These are phyloP conservation scores for Donacobius atricapilla DNA, from an alignment of 2,113 vertebrate genomes.

Conservation along the genomic window DNA sequence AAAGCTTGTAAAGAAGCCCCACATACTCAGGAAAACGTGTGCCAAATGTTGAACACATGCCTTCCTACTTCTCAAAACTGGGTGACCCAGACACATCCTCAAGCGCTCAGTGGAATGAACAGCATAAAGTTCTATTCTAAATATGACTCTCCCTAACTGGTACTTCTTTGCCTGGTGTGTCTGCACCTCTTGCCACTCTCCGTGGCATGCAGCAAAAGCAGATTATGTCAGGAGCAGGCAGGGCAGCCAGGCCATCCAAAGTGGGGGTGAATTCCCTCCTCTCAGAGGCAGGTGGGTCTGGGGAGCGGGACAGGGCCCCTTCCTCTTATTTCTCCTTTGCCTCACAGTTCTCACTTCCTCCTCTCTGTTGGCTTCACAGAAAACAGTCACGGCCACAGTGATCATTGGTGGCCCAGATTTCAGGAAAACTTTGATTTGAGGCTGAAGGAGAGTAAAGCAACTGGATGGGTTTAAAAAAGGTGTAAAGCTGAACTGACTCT, in stretches of 20 bases:
- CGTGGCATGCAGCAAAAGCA: neutral
- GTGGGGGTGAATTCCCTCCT: neutral
- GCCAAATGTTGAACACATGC: neutral
- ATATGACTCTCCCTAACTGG: neutral
- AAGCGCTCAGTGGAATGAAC: neutral
- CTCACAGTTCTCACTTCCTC: neutral
- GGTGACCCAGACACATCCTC: slow-evolving; percentile 29
- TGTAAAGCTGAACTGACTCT: neutral
- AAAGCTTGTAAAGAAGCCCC: neutral
- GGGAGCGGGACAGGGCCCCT: neutral
- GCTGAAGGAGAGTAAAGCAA: neutral
- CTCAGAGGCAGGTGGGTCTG: neutral
- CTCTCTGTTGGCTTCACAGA: neutral
- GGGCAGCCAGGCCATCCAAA: neutral
- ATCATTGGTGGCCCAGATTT: neutral
- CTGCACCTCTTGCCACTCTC: neutral
- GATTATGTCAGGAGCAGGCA: neutral
- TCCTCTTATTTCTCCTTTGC: neutral
- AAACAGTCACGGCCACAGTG: neutral
- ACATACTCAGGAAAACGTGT: neutral
- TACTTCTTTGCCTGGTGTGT: neutral
- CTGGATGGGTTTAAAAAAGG: neutral
- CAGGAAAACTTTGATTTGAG: neutral
- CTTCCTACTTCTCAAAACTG: neutral
- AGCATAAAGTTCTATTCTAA: neutral